Base-by-base conservation (phyloP, 2,888 invertebrate genomes). In the Plebejus argus region DNA sequence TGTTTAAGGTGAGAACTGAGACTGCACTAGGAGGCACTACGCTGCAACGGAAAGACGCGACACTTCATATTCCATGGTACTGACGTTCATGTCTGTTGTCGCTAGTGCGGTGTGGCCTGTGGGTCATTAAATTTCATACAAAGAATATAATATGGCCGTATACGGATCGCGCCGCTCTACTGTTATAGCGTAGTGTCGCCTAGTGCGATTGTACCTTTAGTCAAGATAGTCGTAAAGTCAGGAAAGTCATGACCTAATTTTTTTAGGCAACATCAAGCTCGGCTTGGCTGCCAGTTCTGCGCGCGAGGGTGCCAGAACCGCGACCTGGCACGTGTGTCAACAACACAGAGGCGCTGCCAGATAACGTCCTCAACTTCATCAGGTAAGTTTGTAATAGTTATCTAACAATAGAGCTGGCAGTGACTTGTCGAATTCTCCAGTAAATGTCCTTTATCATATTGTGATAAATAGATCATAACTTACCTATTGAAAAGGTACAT, bases 361-460 rank as follows among this genome's bases (percentile, higher is more conserved):
- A 95, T 83, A 95, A 95, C 81, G 96, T 96, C 58, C 93, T 96
- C 80, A 96, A 96, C 87, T 97, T 97, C 85, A 96, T 96, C 85
- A 95, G 96, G 94, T 94, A 86, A 81, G 53, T 76, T 70, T 33
- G 15, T 20, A 45, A 77, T 23, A 71, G n/a, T 49, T 15, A 76
- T 5, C 5, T 28, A 66, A 66, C 10, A 61, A 6, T 28, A 45
- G 45, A 45, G 39, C 8, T 39, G 39, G 28, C 12, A 6, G 28
- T 3, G 66, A 33, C 28, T 33, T 66, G 18, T 66, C 0, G 28
- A 66, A 66, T 66, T 33, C 28, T 18, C 15, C 6, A 61, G 12
- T 23, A 61, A 23, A 12, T 20, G 28, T 28, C 66, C 23, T 18
- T 66, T 23, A 6, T 33, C 33, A 33, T 12, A n/a, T n/a, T n/a